phyloP scores from a whole-genome alignment of 2,797 vertebrate genomes.

The Lepus townsendii region DNA sequence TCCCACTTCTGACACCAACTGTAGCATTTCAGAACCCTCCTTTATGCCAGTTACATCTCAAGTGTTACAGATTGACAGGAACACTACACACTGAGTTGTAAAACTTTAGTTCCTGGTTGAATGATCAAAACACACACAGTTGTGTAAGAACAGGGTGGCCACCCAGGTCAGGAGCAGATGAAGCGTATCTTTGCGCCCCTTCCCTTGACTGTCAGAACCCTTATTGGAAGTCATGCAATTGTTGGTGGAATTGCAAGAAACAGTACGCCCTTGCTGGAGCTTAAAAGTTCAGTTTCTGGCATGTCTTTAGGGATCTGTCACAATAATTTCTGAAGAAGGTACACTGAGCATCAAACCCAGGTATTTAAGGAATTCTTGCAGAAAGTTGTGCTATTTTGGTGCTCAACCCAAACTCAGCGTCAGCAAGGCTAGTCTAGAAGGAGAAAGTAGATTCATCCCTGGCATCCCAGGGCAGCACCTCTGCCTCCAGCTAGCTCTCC shows the following conservation, averaged over 20 bases:
- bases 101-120: neutral
- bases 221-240: neutral
- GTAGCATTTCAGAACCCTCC: neutral
- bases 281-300: neutral
- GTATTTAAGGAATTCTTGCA: neutral
- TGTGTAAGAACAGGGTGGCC: neutral
- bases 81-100: neutral
- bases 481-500: neutral
- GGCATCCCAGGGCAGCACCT: neutral
- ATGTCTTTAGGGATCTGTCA: neutral
- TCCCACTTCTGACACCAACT: constrained; percentile 15
- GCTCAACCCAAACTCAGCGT: constrained; percentile 5
- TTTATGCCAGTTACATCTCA: neutral
- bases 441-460: neutral
- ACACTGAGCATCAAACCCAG: neutral
- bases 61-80: neutral
- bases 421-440: neutral
- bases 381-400: neutral
- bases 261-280: neutral
- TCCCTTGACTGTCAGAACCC: neutral
- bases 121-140: constrained; percentile 17
- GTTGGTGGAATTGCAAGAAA: neutral
- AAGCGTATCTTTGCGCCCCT: neutral
- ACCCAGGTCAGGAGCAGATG: neutral
- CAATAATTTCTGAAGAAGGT: constrained; percentile 5